Percentiles rank a stretch among this genome's conserved stretches.
Conservation (phyloP, 2,797 vertebrate genomes). For the Sparidentex hasta region DNA sequence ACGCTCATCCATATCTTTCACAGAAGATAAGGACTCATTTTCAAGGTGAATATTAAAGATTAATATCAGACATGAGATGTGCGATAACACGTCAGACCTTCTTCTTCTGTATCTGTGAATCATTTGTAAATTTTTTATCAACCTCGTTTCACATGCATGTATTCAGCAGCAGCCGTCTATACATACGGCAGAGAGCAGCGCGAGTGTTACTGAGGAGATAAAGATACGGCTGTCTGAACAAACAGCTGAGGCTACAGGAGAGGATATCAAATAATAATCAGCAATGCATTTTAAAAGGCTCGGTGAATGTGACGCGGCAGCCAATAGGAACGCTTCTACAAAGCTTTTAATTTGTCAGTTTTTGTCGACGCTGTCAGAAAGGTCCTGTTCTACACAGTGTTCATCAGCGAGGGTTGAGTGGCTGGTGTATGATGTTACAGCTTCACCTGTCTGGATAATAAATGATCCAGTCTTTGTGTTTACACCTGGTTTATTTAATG, state of each 20-base stretch:
- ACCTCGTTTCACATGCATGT: not conserved
- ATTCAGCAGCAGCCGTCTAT: not conserved
- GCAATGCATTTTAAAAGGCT: not conserved
- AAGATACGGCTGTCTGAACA: not conserved
- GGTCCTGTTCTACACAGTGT: too few species aligned
- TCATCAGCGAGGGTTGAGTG: too few species aligned
- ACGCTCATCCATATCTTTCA: not conserved
- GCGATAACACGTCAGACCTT: not conserved
- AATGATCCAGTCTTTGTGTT: too few species aligned
- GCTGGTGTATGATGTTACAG: too few species aligned
- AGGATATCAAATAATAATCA: not conserved
- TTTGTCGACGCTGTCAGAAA: too few species aligned
- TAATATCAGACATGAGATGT: conserved; percentile 22
- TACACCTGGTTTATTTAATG: too few species aligned
- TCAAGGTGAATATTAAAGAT: conserved; percentile 45
- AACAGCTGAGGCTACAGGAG: not conserved
- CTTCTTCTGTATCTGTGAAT: not conserved
- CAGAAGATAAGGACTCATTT: conserved; percentile 5
- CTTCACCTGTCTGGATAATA: too few species aligned
- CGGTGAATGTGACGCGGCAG: too few species aligned
- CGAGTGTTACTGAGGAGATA: not conserved
- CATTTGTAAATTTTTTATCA: not conserved
- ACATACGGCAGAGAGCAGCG: too few species aligned
- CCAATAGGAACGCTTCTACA: too few species aligned
- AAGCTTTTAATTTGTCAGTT: too few species aligned